phyloP scores from a whole-genome alignment of 2,797 vertebrate genomes.

The Stomatorhinus walkeri region DNA sequence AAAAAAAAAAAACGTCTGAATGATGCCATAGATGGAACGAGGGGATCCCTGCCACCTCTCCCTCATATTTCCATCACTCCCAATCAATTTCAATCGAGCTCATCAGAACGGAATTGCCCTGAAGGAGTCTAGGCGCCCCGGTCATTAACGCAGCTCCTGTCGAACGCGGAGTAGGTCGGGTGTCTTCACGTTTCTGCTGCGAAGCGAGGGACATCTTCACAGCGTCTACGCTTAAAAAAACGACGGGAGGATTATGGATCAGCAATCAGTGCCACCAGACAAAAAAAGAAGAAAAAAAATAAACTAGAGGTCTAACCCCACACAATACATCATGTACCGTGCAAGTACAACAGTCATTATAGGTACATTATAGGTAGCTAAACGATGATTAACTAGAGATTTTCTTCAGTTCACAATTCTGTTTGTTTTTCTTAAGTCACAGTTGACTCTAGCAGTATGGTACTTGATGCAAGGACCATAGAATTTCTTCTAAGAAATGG shows the following conservation, averaged over 20 bases:
- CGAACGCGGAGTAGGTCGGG: constrained; percentile 42
- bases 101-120: constrained; percentile 47
- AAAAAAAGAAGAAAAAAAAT: constrained; percentile 39
- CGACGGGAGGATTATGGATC: constrained; percentile 55
- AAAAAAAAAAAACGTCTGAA: constrained; percentile 40
- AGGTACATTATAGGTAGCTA: constrained; percentile 68
- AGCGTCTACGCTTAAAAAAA: constrained; percentile 23
- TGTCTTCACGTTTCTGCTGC: constrained; percentile 59
- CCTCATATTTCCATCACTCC: constrained; percentile 4
- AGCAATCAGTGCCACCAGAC: constrained; percentile 54
- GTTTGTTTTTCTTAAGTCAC: constrained; percentile 59
- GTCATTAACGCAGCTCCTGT: constrained; percentile 48
- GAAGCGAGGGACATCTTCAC: constrained; percentile 40
- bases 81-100: constrained; percentile 36
- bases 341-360: constrained; percentile 59
- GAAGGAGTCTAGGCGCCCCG: constrained; percentile 36
- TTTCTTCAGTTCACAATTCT: constrained; percentile 56
- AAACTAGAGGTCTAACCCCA: constrained; percentile 47
- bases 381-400: constrained; percentile 84
- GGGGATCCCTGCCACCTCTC: background rate
- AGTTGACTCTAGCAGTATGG: constrained; percentile 63
- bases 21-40: background rate
- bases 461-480: constrained; percentile 77
- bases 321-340: constrained; percentile 66
- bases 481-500: constrained; percentile 79